phyloP scores from a whole-genome alignment of 2,113 vertebrate species.

The Crotalus horridus region DNA sequence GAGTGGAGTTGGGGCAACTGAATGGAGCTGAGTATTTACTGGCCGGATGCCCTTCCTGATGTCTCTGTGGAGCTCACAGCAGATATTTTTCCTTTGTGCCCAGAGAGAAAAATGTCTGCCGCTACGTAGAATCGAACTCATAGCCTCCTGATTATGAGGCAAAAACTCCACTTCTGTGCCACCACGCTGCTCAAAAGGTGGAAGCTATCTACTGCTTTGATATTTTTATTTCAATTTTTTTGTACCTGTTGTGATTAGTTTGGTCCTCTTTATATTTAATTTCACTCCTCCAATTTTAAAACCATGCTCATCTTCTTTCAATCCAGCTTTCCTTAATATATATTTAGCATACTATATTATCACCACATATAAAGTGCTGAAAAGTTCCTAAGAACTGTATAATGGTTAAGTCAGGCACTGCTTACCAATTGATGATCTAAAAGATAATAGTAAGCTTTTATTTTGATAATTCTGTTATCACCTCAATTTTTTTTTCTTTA shows the following conservation, averaged over 20 bases:
- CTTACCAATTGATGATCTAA: neutral
- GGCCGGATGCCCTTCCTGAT: too few relatives aligned
- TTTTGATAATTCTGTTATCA: neutral
- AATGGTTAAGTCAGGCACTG: neutral
- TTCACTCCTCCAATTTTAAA: neutral
- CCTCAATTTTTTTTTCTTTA: neutral
- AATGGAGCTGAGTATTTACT: too few relatives aligned
- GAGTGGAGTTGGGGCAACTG: too few relatives aligned
- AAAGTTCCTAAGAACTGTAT: neutral
- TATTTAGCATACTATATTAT: neutral
- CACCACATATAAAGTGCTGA: neutral
- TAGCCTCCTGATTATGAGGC: too few relatives aligned
- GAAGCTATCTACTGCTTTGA: neutral
- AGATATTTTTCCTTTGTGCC: too few relatives aligned
- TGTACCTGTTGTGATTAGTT: neutral
- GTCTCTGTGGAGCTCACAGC: too few relatives aligned
- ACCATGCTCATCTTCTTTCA: neutral
- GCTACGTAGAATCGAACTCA: too few relatives aligned
- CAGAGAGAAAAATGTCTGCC: too few relatives aligned
- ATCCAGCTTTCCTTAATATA: neutral
- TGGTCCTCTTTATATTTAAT: neutral
- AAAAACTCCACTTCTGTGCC: too few relatives aligned
- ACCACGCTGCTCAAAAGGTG: neutral
- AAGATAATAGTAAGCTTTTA: neutral
- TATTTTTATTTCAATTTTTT: neutral